phyloP scores from a whole-genome alignment of 2,113 vertebrate genomes.

The Microtus richardsoni region DNA sequence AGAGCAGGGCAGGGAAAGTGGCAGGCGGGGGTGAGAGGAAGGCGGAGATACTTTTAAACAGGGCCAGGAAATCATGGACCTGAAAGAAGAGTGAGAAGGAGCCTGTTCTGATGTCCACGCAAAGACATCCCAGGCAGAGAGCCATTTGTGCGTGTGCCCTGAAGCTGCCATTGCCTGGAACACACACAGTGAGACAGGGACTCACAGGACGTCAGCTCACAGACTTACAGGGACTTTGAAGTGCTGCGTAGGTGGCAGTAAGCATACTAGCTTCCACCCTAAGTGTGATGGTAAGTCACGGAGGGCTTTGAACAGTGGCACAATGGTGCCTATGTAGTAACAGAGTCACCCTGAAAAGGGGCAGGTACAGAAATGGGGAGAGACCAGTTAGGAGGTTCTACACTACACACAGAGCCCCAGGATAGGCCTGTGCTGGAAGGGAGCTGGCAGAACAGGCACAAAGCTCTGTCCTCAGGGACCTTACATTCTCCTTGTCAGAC shows the following conservation, averaged over 20 bases:
- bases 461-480: background rate
- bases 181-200: background rate
- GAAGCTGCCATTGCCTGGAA: background rate
- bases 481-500: background rate
- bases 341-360: background rate
- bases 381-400: background rate
- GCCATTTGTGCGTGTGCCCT: background rate
- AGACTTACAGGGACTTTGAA: background rate
- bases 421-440: background rate
- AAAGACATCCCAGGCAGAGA: background rate
- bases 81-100: background rate
- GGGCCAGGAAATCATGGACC: background rate
- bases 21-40: fast-evolving
- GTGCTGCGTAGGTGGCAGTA: background rate
- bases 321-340: background rate
- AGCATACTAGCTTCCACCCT: background rate
- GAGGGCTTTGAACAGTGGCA: background rate
- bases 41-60: background rate
- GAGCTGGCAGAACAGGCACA: too few species aligned
- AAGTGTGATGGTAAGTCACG: background rate
- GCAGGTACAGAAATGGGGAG: background rate
- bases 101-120: background rate
- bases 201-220: background rate
- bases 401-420: background rate
- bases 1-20: background rate